A percentile compares a stretch with the other conserved stretches of the same genome.
Conservation (phyloP, 2,113 vertebrate genomes). For the Lipophrys pholis region DNA sequence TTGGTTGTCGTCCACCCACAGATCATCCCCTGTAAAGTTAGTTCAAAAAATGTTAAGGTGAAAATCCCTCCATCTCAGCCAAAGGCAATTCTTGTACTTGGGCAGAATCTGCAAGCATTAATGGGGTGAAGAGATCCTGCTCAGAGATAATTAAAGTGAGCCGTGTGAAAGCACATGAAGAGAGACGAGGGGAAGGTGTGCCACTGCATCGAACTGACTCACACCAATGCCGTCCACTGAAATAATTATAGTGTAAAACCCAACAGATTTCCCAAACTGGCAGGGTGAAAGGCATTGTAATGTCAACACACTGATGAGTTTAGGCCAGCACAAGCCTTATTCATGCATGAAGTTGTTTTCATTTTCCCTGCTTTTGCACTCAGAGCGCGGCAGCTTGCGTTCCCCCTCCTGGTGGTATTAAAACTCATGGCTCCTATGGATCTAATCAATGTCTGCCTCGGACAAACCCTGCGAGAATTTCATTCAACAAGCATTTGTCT, state of each 20-base stretch:
- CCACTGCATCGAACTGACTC: constrained; percentile 12
- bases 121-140: constrained; percentile 60
- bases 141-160: constrained; percentile 56
- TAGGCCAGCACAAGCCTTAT: constrained; percentile 37
- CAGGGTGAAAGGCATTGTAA: constrained; percentile 1
- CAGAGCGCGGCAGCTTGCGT: background rate
- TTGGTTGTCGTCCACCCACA: constrained; percentile 53
- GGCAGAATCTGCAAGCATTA: constrained; percentile 56
- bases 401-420: constrained; percentile 24
- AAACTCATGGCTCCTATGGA: constrained; percentile 35
- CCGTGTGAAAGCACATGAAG: constrained; percentile 39
- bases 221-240: constrained; percentile 18
- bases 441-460: constrained; percentile 29
- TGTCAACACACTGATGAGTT: constrained; percentile 22
- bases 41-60: constrained; percentile 54
- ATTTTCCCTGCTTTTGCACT: constrained; percentile 11
- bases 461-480: constrained; percentile 26
- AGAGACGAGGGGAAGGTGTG: constrained; percentile 29
- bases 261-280: constrained; percentile 26
- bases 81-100: constrained; percentile 51
- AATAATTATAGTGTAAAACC: constrained; percentile 40
- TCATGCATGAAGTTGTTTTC: constrained; percentile 32
- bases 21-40: constrained; percentile 56
- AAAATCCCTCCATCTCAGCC: constrained; percentile 53
- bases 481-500: constrained; percentile 52